phyloP scores from a whole-genome alignment of 1,140 invertebrate species.

The Homarus americanus region DNA sequence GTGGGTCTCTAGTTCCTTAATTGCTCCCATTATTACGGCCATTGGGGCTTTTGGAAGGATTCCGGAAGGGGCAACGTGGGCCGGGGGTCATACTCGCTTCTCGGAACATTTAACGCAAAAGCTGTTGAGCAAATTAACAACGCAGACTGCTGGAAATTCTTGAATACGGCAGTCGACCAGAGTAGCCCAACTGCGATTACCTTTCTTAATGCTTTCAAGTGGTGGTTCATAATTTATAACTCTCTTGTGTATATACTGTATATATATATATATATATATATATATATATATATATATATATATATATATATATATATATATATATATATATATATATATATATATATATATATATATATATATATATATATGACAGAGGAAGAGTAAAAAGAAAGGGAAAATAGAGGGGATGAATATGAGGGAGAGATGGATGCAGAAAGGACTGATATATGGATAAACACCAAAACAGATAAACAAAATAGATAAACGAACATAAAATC shows the following conservation, averaged over 20 bases:
- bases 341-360: neutral
- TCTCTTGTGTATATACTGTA: neutral
- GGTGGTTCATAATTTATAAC: neutral
- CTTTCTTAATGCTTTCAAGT: neutral
- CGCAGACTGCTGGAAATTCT: neutral
- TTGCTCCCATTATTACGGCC: slow-evolving; percentile 13
- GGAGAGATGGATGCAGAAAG: neutral
- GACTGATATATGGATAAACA: too few species aligned
- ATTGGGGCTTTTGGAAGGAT: slow-evolving; percentile 4
- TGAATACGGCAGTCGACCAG: neutral
- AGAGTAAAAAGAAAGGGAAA: too few species aligned
- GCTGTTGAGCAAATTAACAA: slow-evolving; percentile 3
- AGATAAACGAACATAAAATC: too few species aligned
- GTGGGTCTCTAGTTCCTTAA: neutral
- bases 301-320: slow-evolving; percentile 64
- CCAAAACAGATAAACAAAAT: too few species aligned
- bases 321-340: slow-evolving; percentile 63
- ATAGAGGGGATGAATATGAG: too few species aligned
- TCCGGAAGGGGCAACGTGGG: neutral
- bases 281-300: slow-evolving; percentile 63
- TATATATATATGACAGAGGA: slow-evolving; percentile 12
- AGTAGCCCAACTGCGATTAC: neutral
- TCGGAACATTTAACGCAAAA: slow-evolving; percentile 16
- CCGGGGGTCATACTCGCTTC: neutral
- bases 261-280: slow-evolving; percentile 42